Base-by-base conservation (phyloP, 2,113 vertebrate genomes). In the Melanostigma gelatinosum region DNA sequence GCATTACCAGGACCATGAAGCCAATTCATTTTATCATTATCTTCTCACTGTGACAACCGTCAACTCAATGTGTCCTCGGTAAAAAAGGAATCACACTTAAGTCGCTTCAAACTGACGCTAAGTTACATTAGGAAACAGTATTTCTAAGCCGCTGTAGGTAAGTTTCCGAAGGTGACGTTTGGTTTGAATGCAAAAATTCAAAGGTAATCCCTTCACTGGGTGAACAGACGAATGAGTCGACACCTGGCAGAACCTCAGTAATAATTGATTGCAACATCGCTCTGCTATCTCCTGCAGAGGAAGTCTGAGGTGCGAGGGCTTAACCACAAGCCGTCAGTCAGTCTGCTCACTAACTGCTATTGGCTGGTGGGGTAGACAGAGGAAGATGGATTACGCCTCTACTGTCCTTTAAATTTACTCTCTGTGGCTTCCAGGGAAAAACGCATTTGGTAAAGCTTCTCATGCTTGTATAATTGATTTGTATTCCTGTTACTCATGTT, bases 91-190 rank as follows among this genome's bases (percentile, higher is more conserved):
- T 75, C 77, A 66, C 4, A 63, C 16, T 27, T 22, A 27, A 60
- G 80, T 79, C 6, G 1, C 57, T 58, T 77, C 24, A 70, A 50
- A 58, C 44, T 80, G 72, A 82, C 34, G 16, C 68, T 69, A 72
- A 82, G 61, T 83, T 76, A 80, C 80, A 66, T 75, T 77, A 79
- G 48, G 70, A 71, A 63, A 42, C 40, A 46, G 57, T 65, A 9
- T 63, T 64, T 84, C 68, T 75, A 80, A 84, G 73, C 73, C 71
- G 4, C 71, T 69, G 60, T 58, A 40, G 50, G 60, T 42, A 46
- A 69, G 64, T 66, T 86, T 90, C 81, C 70, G 22, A 46, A 70
- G 63, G 75, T 83, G 86, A 85, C 80, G 48, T 74, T 77, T 66
- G 65, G 63, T 75, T 79, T 8, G 66, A 79, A 74, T 87, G 75